Evolutionary conservation across 2,113 vertebrate species (phyloP).

Genomic region (Delphinus delphis): DNA sequence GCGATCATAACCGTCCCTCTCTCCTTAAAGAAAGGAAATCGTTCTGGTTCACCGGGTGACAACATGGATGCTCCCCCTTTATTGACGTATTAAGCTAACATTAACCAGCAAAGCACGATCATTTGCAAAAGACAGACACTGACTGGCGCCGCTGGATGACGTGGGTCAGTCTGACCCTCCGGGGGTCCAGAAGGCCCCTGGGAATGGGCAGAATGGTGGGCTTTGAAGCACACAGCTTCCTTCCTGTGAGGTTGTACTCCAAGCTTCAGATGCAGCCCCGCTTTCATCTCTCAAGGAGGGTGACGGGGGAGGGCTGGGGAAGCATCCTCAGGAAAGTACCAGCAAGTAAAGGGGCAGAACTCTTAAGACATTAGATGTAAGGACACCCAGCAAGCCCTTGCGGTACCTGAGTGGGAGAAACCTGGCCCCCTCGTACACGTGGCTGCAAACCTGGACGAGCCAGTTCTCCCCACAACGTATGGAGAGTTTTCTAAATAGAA

Average conservation of each 20-base stretch:
- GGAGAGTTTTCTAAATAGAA: neutral
- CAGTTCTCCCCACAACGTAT: neutral
- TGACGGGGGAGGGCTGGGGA: neutral
- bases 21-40: constrained; percentile 22
- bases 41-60: neutral
- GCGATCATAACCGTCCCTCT: neutral
- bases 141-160: neutral
- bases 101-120: neutral
- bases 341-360: neutral
- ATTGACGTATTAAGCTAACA: neutral
- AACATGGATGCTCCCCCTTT: neutral
- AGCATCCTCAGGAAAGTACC: neutral
- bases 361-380: neutral
- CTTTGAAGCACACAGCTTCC: neutral
- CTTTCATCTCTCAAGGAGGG: neutral
- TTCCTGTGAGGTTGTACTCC: neutral
- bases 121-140: neutral
- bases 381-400: neutral
- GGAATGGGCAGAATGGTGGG: neutral
- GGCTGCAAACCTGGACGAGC: neutral
- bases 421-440: too few relatives aligned
- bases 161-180: neutral
- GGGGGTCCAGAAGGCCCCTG: neutral
- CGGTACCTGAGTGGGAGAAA: too few relatives aligned
- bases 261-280: neutral